Conservation (phyloP, 2,797 vertebrate species). For the Holocentrus rufus region DNA sequence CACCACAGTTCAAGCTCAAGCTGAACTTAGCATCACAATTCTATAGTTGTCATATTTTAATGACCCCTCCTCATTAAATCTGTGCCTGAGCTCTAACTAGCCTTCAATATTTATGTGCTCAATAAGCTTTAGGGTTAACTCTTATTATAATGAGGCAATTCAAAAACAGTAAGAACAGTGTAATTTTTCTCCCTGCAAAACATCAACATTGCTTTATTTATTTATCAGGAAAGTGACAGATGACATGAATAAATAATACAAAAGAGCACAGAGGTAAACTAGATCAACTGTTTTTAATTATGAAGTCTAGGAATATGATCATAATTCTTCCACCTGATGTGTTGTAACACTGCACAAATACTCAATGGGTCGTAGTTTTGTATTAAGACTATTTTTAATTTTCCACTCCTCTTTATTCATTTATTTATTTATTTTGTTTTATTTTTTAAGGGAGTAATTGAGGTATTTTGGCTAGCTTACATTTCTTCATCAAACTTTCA, state of each 20-base stretch:
- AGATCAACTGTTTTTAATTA: background rate
- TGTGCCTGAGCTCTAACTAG: conserved; percentile 10
- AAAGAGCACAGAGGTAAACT: too few species aligned
- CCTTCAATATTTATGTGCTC: conserved; percentile 18
- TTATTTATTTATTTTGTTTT: too few species aligned
- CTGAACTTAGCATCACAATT: too few species aligned
- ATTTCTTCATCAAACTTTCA: background rate
- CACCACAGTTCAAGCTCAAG: background rate
- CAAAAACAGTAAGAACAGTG: background rate
- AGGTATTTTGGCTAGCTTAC: background rate
- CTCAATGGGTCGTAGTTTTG: background rate
- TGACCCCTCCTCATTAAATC: background rate
- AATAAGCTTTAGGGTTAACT: background rate
- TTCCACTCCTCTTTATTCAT: too few species aligned
- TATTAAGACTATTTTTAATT: background rate
- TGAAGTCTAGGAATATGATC: background rate
- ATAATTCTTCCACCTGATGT: background rate
- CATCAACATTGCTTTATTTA: background rate
- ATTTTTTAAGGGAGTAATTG: background rate
- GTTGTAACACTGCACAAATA: background rate
- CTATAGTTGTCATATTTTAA: too few species aligned
- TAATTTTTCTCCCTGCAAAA: background rate
- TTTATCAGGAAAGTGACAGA: too few species aligned
- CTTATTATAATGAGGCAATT: background rate
- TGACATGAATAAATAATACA: too few species aligned